Conservation (phyloP, 2,113 vertebrate species). For the Enhydra lutris region DNA sequence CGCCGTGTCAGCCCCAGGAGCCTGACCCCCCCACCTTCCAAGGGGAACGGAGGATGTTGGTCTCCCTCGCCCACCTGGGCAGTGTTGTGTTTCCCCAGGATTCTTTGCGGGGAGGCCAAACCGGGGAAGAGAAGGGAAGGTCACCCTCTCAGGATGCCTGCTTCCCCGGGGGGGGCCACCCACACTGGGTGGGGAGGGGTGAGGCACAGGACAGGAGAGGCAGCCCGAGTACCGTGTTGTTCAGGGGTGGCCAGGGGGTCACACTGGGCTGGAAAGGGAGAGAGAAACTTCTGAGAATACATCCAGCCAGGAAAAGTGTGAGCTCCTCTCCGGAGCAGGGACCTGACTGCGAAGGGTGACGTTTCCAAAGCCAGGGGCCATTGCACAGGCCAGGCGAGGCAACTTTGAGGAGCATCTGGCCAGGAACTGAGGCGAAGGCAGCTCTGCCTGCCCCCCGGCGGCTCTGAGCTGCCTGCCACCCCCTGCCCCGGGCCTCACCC, state of each 20-base stretch:
- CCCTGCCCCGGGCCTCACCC: background rate
- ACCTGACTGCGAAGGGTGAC: background rate
- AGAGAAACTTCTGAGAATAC: background rate
- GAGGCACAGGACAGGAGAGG: background rate
- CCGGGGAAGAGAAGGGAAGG: background rate
- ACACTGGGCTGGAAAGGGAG: background rate
- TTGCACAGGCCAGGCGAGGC: background rate
- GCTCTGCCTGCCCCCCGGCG: no score
- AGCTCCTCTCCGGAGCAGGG: background rate
- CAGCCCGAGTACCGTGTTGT: background rate
- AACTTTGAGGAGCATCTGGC: background rate
- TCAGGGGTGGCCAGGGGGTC: background rate
- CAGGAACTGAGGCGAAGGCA: background rate
- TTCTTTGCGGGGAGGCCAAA: background rate
- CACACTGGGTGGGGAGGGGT: constrained; percentile 16
- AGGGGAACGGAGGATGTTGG: background rate
- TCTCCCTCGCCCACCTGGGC: no score
- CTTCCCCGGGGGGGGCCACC: background rate
- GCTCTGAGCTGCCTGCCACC: no score
- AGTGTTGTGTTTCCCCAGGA: background rate
- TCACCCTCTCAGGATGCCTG: background rate
- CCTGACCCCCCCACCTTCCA: background rate
- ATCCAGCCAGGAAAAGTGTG: accelerated
- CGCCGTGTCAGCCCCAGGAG: background rate
- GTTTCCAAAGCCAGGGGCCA: background rate